phyloP scores from a whole-genome alignment of 2,113 vertebrate species.

The Porphyrio hochstetteri region DNA sequence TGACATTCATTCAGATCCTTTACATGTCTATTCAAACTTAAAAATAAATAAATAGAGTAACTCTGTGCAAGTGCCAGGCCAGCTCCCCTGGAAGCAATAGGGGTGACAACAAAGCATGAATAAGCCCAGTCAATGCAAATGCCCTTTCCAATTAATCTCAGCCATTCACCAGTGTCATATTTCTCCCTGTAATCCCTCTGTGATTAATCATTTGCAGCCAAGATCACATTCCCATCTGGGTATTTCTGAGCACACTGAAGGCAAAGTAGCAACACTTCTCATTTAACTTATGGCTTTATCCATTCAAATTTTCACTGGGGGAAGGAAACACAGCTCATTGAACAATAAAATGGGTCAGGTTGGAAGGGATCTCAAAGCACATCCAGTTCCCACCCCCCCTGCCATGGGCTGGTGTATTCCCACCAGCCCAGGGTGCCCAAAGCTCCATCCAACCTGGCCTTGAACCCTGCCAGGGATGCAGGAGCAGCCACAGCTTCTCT shows the following conservation, averaged over 20 bases:
- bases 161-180: neutral
- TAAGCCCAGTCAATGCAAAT: constrained; percentile 8
- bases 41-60: neutral
- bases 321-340: neutral
- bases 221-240: constrained; percentile 9
- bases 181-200: constrained; percentile 15
- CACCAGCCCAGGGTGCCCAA: too few species aligned
- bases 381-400: too few species aligned
- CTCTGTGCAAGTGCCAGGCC: neutral
- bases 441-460: too few species aligned
- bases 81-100: neutral
- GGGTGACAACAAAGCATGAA: neutral
- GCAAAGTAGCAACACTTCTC: neutral
- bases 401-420: too few species aligned
- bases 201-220: constrained; percentile 25
- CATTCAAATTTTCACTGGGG: neutral
- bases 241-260: neutral
- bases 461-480: too few species aligned
- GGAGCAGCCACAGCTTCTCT: too few species aligned
- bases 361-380: too few species aligned
- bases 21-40: neutral
- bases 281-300: neutral
- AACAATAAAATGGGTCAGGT: too few species aligned
- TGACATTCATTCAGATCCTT: neutral
- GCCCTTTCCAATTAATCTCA: constrained; percentile 43